phyloP scores from a whole-genome alignment of 1,140 invertebrate genomes.

The Lanistes nyassanus region DNA sequence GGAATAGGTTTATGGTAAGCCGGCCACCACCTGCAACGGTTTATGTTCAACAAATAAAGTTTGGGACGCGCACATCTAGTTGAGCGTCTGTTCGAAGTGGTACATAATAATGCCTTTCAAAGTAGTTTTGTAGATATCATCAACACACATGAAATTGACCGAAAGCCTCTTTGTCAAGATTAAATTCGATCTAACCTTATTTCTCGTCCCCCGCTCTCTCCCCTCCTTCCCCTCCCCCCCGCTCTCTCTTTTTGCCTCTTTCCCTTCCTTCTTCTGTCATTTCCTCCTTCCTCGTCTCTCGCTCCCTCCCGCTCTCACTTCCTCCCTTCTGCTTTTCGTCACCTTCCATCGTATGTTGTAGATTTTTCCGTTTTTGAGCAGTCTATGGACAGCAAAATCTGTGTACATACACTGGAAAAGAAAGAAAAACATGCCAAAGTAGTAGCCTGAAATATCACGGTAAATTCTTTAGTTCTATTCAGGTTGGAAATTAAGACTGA shows the following conservation, averaged over 20 bases:
- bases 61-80: background rate
- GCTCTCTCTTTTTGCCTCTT: background rate
- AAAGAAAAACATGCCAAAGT: no score
- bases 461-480: no score
- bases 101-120: no score
- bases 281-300: background rate
- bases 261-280: background rate
- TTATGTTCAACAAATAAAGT: no score
- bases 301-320: background rate
- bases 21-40: background rate
- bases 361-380: background rate
- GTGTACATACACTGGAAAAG: no score
- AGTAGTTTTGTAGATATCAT: no score
- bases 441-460: no score
- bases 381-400: no score
- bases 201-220: background rate
- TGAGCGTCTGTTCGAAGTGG: background rate
- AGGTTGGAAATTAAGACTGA: no score
- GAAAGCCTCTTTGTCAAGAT: background rate
- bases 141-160: background rate
- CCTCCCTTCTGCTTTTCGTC: background rate
- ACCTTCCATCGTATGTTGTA: background rate
- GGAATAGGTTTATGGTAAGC: no score
- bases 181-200: background rate
- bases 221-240: background rate